Evolutionary conservation across 2,888 invertebrate species (phyloP).

Genomic region (Sinelater perroti): DNA sequence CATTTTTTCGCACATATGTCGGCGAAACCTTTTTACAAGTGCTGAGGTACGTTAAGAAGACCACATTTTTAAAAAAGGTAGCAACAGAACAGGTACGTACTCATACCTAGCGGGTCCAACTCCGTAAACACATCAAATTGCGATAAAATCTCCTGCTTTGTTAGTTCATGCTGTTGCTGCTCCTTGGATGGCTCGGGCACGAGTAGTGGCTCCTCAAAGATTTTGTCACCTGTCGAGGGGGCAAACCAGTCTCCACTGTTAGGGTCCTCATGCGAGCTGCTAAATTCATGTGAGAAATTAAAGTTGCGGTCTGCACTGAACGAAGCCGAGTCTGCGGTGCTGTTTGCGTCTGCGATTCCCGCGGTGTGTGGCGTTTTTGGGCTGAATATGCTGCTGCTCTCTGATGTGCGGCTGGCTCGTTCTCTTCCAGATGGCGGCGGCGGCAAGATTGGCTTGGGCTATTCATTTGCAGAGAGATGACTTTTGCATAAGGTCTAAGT

Average conservation of each 20-base stretch:
- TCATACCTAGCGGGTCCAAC: constrained; percentile 90
- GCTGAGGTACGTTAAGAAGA: constrained; percentile 20
- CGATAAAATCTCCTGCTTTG: constrained; percentile 60
- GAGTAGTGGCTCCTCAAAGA: constrained; percentile 54
- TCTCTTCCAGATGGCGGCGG: constrained; percentile 55
- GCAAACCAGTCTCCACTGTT: constrained; percentile 59
- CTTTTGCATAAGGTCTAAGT: background rate
- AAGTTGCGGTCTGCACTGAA: constrained; percentile 47
- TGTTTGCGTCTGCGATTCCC: constrained; percentile 43
- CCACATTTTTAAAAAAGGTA: constrained; percentile 28
- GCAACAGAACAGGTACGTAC: constrained; percentile 57
- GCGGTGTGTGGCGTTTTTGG: constrained; percentile 58
- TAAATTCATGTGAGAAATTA: constrained; percentile 50
- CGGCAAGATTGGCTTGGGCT: constrained; percentile 52
- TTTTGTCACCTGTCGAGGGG: constrained; percentile 52
- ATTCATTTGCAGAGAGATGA: constrained; percentile 17
- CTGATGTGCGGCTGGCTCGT: constrained; percentile 49
- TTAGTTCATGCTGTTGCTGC: constrained; percentile 56
- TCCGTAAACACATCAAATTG: constrained; percentile 94
- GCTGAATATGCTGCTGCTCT: constrained; percentile 56
- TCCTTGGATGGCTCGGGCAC: constrained; percentile 50
- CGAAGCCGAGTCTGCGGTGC: constrained; percentile 41
- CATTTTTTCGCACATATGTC: too few relatives aligned
- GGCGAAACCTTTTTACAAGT: too few relatives aligned
- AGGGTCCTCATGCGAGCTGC: constrained; percentile 54